Percentiles rank a stretch among this genome's conserved stretches.
Conservation (phyloP, 2,113 vertebrate species). For the Pogona vitticeps region DNA sequence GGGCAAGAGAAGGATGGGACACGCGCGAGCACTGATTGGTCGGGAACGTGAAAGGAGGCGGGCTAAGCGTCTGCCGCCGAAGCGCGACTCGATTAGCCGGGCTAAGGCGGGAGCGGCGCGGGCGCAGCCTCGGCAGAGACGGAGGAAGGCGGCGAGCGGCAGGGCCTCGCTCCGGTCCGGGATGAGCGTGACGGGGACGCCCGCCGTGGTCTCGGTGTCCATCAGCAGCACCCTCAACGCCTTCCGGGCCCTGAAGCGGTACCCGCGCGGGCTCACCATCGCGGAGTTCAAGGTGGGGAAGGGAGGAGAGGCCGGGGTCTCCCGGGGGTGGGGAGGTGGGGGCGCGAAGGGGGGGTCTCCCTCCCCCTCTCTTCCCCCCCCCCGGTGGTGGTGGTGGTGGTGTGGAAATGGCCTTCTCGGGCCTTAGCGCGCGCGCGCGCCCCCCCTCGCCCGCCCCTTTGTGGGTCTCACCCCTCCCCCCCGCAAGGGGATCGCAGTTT, state of each 20-base stretch:
- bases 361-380: too few relatives aligned
- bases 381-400: too few relatives aligned
- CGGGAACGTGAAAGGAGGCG: too few relatives aligned
- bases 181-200: constrained; percentile 76
- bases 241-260: constrained; percentile 79
- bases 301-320: neutral
- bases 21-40: too few relatives aligned
- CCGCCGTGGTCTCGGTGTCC: constrained; percentile 80
- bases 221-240: constrained; percentile 83
- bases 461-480: too few relatives aligned
- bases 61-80: neutral
- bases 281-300: constrained; percentile 84
- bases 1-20: too few relatives aligned
- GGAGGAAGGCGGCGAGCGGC: neutral
- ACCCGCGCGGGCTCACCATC: constrained; percentile 81
- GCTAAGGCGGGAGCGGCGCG: too few relatives aligned
- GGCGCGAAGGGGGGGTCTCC: neutral
- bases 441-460: too few relatives aligned
- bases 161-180: constrained; percentile 55
- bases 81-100: neutral
- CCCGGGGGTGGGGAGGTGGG: neutral
- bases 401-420: too few relatives aligned
- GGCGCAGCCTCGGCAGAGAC: too few relatives aligned
- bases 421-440: too few relatives aligned
- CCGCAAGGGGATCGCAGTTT: too few relatives aligned